These are phyloP conservation scores for Penaeus vannamei DNA, from an alignment of 1,140 invertebrate genomes.

Conservation along the genomic window DNA sequence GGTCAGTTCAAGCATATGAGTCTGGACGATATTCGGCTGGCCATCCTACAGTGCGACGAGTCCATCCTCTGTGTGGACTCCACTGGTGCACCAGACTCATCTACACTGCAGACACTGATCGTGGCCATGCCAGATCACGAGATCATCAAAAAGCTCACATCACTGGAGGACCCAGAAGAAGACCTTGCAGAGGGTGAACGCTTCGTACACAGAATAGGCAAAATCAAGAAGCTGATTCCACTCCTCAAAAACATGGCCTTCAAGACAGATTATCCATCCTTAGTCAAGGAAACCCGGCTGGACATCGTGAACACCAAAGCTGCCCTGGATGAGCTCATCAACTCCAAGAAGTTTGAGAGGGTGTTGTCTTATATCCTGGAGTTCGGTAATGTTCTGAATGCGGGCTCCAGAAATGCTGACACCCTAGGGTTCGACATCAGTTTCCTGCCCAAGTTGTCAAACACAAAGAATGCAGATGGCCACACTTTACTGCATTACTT, in stretches of 20 bases:
- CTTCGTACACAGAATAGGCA: slow-evolving; percentile 82
- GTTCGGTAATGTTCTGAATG: slow-evolving; percentile 96
- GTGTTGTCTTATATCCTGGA: slow-evolving; percentile 92
- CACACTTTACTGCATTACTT: slow-evolving; percentile 95
- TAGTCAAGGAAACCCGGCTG: slow-evolving; percentile 72
- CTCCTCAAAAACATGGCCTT: slow-evolving; percentile 92
- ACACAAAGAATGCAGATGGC: slow-evolving; percentile 95
- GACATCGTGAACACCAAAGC: slow-evolving; percentile 95
- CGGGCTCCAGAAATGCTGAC: slow-evolving; percentile 92
- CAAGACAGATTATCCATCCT: slow-evolving; percentile 74
- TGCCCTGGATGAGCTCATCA: slow-evolving; percentile 94
- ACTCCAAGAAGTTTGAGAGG: slow-evolving; percentile 90
- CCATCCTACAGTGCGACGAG: slow-evolving; percentile 89
- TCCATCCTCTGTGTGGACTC: slow-evolving; percentile 76
- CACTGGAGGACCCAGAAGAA: slow-evolving; percentile 78
- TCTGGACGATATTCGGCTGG: slow-evolving; percentile 87
- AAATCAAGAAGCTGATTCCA: slow-evolving; percentile 89
- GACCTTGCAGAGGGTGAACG: slow-evolving; percentile 94
- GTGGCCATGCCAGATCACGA: slow-evolving; percentile 92
- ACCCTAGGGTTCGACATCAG: slow-evolving; percentile 97
- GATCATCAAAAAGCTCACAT: slow-evolving; percentile 78
- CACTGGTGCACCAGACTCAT: slow-evolving; percentile 48
- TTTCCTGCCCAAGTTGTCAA: slow-evolving; percentile 92
- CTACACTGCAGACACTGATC: slow-evolving; percentile 71
- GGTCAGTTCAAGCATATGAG: slow-evolving; percentile 92